These are phyloP conservation scores for Pelecanoides urinatrix DNA, from an alignment of 2,113 vertebrate genomes.

Conservation along the genomic window DNA sequence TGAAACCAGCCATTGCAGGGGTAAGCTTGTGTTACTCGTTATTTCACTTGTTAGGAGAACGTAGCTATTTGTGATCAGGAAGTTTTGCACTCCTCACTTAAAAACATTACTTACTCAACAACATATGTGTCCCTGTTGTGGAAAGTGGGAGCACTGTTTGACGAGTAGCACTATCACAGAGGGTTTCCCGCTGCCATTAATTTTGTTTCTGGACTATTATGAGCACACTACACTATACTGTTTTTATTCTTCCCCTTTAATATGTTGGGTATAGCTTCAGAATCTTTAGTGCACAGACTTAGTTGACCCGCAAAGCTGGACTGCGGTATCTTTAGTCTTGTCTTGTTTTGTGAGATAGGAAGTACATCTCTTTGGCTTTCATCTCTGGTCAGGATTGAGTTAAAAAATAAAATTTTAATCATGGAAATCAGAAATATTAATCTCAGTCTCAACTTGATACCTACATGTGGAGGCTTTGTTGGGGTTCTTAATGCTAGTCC, in stretches of 20 bases:
- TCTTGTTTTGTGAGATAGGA: neutral
- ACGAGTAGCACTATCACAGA: neutral
- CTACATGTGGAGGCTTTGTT: neutral
- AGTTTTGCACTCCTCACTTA: neutral
- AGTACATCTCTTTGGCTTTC: neutral
- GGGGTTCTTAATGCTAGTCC: neutral
- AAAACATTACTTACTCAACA: neutral
- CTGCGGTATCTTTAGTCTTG: neutral
- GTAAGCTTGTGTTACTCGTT: conserved; percentile 24
- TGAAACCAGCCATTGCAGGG: neutral
- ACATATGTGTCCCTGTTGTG: neutral
- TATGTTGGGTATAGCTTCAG: neutral
- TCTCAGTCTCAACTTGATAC: neutral
- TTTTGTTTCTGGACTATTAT: neutral
- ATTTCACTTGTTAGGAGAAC: neutral
- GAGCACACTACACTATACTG: neutral
- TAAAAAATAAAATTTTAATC: neutral
- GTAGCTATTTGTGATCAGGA: neutral
- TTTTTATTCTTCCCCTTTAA: neutral
- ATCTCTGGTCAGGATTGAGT: neutral
- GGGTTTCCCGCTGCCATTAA: neutral
- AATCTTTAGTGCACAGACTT: neutral
- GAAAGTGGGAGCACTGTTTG: neutral
- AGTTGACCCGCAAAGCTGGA: neutral
- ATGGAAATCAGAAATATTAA: neutral